Evolutionary conservation across 2,113 vertebrate genomes (phyloP).

Genomic region (Lathamus discolor): DNA sequence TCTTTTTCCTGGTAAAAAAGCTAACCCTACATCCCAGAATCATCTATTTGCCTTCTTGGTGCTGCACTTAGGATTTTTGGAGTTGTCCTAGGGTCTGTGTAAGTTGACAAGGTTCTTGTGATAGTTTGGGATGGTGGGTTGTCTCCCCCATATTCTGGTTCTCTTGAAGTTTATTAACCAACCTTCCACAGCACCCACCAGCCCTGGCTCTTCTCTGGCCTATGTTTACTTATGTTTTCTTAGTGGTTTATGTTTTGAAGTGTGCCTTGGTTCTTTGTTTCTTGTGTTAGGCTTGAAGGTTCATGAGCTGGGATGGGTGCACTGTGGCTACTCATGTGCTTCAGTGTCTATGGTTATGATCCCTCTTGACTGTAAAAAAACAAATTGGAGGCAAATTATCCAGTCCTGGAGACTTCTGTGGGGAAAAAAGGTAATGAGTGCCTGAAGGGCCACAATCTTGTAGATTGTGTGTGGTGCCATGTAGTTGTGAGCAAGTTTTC

Average conservation of each 20-base stretch:
- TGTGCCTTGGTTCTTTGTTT: not conserved
- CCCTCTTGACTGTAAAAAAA: not conserved
- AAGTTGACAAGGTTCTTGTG: not conserved
- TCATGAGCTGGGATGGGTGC: not conserved
- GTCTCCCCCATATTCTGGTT: accelerated
- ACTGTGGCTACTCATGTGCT: not conserved
- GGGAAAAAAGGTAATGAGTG: not conserved
- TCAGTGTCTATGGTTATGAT: not conserved
- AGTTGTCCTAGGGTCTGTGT: not conserved
- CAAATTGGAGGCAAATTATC: not conserved
- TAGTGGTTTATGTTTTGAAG: not conserved
- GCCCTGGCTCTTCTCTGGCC: not conserved
- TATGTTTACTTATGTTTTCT: not conserved
- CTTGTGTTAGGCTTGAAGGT: not conserved
- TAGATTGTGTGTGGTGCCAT: not conserved
- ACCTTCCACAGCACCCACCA: not conserved
- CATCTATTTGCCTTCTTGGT: not conserved
- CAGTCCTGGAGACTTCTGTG: not conserved
- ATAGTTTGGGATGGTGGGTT: not conserved
- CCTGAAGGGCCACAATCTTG: not conserved
- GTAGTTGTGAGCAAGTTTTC: not conserved
- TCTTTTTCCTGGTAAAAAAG: not conserved
- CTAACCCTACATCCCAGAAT: not conserved
- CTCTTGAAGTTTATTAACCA: not conserved
- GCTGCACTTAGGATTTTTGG: not conserved